Base-by-base conservation (phyloP, 2,797 vertebrate species). In the Salmo trutta region DNA sequence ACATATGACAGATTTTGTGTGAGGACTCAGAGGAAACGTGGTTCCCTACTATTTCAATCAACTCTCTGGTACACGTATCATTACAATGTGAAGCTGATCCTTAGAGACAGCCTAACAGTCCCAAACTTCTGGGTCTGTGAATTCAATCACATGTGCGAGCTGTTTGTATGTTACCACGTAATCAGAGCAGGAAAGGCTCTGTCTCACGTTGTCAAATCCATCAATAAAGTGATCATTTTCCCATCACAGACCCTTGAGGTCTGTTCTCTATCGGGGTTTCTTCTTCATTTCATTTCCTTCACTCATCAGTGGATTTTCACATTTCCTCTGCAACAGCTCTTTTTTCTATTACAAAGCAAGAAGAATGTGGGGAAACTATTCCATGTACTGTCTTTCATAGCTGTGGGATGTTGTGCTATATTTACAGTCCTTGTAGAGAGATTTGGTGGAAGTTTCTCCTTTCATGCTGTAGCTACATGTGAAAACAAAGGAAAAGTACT, bases 381-480 rank as follows among this genome's bases (percentile, higher is more conserved):
- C 54, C 17, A 5, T 59, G 56, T 59, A 59, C 21, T 59, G 56
- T 59, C 56, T 59, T 59, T 19, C n/a, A 21, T 21, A 59, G 17
- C 17, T 59, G 19, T 7, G n/a, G 56, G n/a, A 19, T 59, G 56
- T 59, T 19, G n/a, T 6, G 56, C 56, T 59, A 59, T 59, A 21
- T 19, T 59, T 59, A 21, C 56, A 19, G 56, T 19, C 56, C 17
- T 19, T 59, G 1, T 59, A 36, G 67, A 31, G 19, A 33, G 67
- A 33, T 69, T 69, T 69, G 67, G 76, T 80, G 74, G 56, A 78
- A 75, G 70, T 73, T 79, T 65, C 21, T 77, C 7, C 36, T 70
- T 71, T 52, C 64, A 29, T 82, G 82, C 68, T 65, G 41, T 47
- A 3, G 75, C 77, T 59, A 85, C n/a, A 78, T 73, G 41, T 47